Evolutionary conservation across 2,888 invertebrate species (phyloP).

Genomic region (Philhelius pedissequus): DNA sequence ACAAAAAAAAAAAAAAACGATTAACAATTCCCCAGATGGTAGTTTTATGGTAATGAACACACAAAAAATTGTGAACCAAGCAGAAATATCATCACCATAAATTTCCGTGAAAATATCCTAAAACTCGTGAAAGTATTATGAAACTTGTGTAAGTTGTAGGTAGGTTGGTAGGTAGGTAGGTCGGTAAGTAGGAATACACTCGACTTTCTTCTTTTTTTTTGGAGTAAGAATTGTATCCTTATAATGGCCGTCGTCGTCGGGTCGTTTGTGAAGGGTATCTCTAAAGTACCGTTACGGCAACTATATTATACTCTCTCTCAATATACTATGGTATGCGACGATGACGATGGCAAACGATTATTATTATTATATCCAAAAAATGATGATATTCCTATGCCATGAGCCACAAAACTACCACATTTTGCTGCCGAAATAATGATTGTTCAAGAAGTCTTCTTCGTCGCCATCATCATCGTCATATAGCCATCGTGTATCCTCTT

Average conservation of each 20-base stretch:
- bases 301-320: constrained; percentile 32
- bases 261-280: background rate
- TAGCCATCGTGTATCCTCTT: background rate
- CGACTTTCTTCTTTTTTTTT: no score
- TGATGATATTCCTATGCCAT: constrained; percentile 51
- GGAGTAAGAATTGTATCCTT: constrained; percentile 12
- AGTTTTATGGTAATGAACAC: constrained; percentile 63
- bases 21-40: constrained; percentile 67
- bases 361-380: constrained; percentile 46
- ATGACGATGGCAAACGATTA: constrained; percentile 50
- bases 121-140: constrained; percentile 39
- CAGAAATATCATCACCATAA: constrained; percentile 68
- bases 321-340: background rate
- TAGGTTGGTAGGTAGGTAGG: background rate
- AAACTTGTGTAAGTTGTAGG: background rate
- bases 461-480: background rate
- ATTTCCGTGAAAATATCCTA: constrained; percentile 54
- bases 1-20: constrained; percentile 35
- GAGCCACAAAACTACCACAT: constrained; percentile 52
- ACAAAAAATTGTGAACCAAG: constrained; percentile 56
- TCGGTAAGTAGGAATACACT: background rate
- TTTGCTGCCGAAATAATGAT: constrained; percentile 54
- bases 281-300: constrained; percentile 29
- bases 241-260: background rate
- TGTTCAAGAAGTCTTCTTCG: constrained; percentile 42